Base-by-base conservation (phyloP, 2,888 invertebrate genomes). In the Idaea biselata region DNA sequence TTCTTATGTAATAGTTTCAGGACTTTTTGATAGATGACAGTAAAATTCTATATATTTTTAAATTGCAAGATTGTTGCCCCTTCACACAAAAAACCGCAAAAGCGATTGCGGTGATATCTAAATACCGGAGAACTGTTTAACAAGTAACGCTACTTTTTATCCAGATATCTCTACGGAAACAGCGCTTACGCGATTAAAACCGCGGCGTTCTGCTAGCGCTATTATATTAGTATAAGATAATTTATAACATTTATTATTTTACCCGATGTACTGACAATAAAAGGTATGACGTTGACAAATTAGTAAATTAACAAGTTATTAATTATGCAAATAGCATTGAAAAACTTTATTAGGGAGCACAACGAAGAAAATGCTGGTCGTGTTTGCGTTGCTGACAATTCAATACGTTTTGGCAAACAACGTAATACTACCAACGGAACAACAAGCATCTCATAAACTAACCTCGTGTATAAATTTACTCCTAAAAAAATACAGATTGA, bases 381-480 rank as follows among this genome's bases (percentile, higher is more conserved):
- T 65, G 18, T 72, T 69, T 31, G 65, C 32, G 44, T 58, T 73
- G 6, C 63, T 44, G 44, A 44, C 14, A 44, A 44, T 44, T 44
- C 44, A 44, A 44, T 11, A 11, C 11, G 44, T 1, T 44, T 8
- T 44, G 11, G 44, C 44, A 44, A 44, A 44, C 44, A 3, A 14
- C 8, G 44, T 14, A 44, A 11, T 44, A 44, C 44, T 14, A 44
- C 8, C 44, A 6, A 44, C 44, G 7, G 44, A 44, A 44, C 44
- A 44, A 44, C 8, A 44, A 44, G 6, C 44, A 44, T 44, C 44
- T 44, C 14, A 44, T 8, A 44, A 44, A 0, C 11, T 44, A 11
- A 44, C 44, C 11, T 44, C 44, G 11, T 44, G 44, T 14, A 11
- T 44, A 8, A 7, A 44, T 44, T 44, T 44, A 44, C 44, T 44